Conservation (phyloP, 2,797 vertebrate species). For the Antrozous pallidus region DNA sequence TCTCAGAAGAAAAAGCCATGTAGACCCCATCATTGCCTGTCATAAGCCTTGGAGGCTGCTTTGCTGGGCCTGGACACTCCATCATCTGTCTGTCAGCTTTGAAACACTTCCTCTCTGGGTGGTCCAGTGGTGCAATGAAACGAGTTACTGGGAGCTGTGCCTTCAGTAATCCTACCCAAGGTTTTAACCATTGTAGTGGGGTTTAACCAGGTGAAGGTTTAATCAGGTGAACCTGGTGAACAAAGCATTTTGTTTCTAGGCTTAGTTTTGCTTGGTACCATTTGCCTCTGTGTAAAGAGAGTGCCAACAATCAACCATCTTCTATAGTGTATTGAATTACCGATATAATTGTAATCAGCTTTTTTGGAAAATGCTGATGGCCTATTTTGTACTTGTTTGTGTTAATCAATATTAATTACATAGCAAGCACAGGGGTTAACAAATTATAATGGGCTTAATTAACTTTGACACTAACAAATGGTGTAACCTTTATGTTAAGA, state of each 20-base stretch:
- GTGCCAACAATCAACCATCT: conserved; percentile 42
- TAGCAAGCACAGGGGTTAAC: conserved; percentile 47
- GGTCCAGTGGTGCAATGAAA: background rate
- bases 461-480: conserved; percentile 60
- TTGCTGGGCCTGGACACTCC: background rate
- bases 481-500: conserved; percentile 42
- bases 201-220: background rate
- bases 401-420: conserved; percentile 54
- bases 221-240: background rate
- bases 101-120: background rate
- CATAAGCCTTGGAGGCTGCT: background rate
- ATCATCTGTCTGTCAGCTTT: background rate
- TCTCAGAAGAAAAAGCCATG: conserved; percentile 36
- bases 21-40: background rate
- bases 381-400: conserved; percentile 41
- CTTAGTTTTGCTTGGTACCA: background rate
- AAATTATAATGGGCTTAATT: conserved; percentile 60
- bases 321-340: conserved; percentile 55
- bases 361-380: conserved; percentile 56
- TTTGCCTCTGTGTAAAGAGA: conserved; percentile 29
- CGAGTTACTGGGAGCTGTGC: background rate
- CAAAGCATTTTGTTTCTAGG: conserved; percentile 27
- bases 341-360: conserved; percentile 33
- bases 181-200: background rate
- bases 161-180: background rate